Evolutionary conservation across 2,888 invertebrate species (phyloP).

Genomic region (Drosophila melanosoma): DNA sequence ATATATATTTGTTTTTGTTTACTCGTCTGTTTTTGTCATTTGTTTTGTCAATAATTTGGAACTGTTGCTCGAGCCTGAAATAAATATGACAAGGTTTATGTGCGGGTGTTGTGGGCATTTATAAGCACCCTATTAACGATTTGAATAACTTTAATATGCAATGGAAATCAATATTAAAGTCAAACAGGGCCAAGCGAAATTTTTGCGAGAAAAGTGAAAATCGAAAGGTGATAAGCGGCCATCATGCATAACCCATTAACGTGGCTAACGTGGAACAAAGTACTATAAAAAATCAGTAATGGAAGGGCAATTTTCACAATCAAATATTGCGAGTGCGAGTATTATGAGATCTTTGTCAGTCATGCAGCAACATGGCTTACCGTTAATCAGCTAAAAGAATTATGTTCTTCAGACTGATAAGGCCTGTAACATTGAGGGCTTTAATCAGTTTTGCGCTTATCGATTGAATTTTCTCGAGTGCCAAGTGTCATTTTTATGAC

Average conservation of each 20-base stretch:
- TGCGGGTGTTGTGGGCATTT: slow-evolving; percentile 1
- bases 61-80: slow-evolving; percentile 72
- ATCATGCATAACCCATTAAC: slow-evolving; percentile 55
- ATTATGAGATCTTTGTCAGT: neutral
- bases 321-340: neutral
- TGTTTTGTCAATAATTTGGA: slow-evolving; percentile 81
- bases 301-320: neutral
- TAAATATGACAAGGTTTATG: slow-evolving; percentile 60
- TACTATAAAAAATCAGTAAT: neutral
- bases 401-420: slow-evolving; percentile 46
- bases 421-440: neutral
- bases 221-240: slow-evolving; percentile 50
- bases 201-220: slow-evolving; percentile 41
- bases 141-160: slow-evolving; percentile 37
- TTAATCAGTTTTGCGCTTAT: slow-evolving; percentile 38
- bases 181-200: slow-evolving; percentile 21
- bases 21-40: slow-evolving; percentile 59
- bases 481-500: slow-evolving; percentile 6
- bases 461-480: slow-evolving; percentile 23
- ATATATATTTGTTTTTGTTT: slow-evolving; percentile 21
- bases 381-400: slow-evolving; percentile 39
- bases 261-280: slow-evolving; percentile 7
- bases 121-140: slow-evolving; percentile 35
- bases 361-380: slow-evolving; percentile 11
- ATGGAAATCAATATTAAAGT: slow-evolving; percentile 56